Evolutionary conservation across 2,113 vertebrate species (phyloP).

Genomic region (Festucalex cinctus): DNA sequence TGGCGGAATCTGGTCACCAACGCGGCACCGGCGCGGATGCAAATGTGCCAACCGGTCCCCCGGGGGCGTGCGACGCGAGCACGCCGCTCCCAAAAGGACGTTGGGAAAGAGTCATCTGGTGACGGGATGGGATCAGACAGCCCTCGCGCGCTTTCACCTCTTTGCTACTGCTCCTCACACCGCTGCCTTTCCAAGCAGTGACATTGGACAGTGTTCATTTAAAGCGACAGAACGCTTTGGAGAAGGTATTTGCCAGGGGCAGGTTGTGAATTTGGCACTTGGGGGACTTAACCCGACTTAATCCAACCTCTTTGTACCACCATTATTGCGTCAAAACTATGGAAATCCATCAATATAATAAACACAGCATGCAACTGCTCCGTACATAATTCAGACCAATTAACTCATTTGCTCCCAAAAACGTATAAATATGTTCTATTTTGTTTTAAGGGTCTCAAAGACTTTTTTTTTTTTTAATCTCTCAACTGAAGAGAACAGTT

Average conservation of each 20-base stretch:
- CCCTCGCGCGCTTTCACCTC: conserved; percentile 17
- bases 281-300: not conserved
- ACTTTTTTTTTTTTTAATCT: too few species aligned
- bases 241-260: not conserved
- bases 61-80: conserved; percentile 45
- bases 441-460: too few species aligned
- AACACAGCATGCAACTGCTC: too few species aligned
- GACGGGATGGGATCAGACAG: conserved; percentile 57
- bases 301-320: too few species aligned
- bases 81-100: conserved; percentile 56
- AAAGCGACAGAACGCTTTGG: not conserved
- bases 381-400: too few species aligned
- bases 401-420: too few species aligned
- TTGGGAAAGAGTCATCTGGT: conserved; percentile 40
- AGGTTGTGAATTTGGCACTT: not conserved
- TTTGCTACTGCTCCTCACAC: not conserved
- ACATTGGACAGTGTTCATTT: conserved; percentile 4
- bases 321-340: too few species aligned
- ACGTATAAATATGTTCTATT: too few species aligned
- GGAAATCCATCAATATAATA: too few species aligned
- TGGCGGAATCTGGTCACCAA: conserved; percentile 49
- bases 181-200: not conserved
- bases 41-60: conserved; percentile 53
- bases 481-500: too few species aligned
- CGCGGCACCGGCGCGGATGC: not conserved